phyloP scores from a whole-genome alignment of 2,888 invertebrate species.

The Orthonevra nobilis region DNA sequence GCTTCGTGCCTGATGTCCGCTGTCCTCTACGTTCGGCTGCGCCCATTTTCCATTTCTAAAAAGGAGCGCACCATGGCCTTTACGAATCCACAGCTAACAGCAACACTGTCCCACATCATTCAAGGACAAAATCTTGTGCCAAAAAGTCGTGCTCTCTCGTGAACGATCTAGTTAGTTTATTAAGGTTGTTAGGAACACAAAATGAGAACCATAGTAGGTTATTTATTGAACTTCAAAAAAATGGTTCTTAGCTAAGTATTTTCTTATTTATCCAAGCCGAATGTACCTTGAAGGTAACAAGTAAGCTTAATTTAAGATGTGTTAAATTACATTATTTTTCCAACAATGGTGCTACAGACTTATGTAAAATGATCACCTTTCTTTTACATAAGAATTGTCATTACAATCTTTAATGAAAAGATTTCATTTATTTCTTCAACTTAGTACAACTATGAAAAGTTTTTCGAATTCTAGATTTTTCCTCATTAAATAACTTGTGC shows the following conservation, averaged over 20 bases:
- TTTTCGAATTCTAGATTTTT: neutral
- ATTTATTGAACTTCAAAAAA: conserved; percentile 37
- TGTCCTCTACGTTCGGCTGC: conserved; percentile 89
- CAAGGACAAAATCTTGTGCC: conserved; percentile 77
- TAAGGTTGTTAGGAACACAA: conserved; percentile 1
- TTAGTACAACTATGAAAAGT: conserved; percentile 14
- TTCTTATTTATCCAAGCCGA: conserved; percentile 29
- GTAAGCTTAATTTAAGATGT: conserved; percentile 22
- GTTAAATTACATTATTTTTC: conserved; percentile 28
- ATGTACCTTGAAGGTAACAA: conserved; percentile 4
- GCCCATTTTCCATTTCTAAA: conserved; percentile 84
- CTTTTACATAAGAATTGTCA: neutral
- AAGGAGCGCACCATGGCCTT: conserved; percentile 79
- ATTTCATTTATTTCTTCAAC: neutral
- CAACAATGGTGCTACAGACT: conserved; percentile 43
- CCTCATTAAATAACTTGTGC: conserved; percentile 41
- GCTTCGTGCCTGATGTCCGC: conserved; percentile 93
- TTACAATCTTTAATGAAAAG: neutral
- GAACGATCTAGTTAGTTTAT: conserved; percentile 49
- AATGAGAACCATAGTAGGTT: conserved; percentile 24
- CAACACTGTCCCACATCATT: conserved; percentile 75
- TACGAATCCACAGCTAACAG: conserved; percentile 78
- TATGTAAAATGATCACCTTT: conserved; percentile 16
- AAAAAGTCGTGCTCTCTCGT: conserved; percentile 74
- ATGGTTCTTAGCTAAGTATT: conserved; percentile 53